Evolutionary conservation across 1,140 invertebrate genomes (phyloP).

Genomic region (Meteorus sp.): DNA sequence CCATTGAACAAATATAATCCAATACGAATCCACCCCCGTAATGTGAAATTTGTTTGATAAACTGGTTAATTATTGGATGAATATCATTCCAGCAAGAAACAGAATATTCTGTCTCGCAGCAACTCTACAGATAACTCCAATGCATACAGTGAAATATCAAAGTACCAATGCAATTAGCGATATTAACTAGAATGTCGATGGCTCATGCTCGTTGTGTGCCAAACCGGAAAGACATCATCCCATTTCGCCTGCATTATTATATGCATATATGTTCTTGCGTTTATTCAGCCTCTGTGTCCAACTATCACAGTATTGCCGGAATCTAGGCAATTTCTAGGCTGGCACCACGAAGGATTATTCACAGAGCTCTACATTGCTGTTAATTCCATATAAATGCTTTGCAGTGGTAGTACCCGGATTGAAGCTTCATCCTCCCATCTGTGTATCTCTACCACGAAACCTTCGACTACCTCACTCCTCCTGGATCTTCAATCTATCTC

Average conservation of each 20-base stretch:
- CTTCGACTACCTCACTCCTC: too few relatives aligned
- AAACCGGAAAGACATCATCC: conserved; percentile 30
- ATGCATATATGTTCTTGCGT: too few relatives aligned
- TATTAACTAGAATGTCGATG: conserved; percentile 43
- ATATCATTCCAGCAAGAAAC: too few relatives aligned
- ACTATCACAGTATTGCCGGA: too few relatives aligned
- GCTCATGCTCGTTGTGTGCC: conserved; percentile 31
- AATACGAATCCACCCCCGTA: too few relatives aligned
- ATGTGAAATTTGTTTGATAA: too few relatives aligned
- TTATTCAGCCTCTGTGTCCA: too few relatives aligned
- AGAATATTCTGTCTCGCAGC: too few relatives aligned
- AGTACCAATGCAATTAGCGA: conserved; percentile 47
- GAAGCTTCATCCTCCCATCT: conserved; percentile 1
- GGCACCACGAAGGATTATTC: conserved; percentile 16
- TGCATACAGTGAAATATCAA: conserved; percentile 2
- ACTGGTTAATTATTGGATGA: too few relatives aligned
- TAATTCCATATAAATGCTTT: conserved; percentile 21
- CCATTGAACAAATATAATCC: too few relatives aligned
- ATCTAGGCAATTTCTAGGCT: background rate
- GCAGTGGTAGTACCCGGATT: background rate
- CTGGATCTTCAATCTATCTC: too few relatives aligned
- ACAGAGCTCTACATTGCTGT: conserved; percentile 9
- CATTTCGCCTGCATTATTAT: too few relatives aligned
- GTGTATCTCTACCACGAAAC: background rate
- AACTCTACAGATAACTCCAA: background rate